Conservation (phyloP, 2,797 vertebrate genomes). For the Triplophysa bombifrons region DNA sequence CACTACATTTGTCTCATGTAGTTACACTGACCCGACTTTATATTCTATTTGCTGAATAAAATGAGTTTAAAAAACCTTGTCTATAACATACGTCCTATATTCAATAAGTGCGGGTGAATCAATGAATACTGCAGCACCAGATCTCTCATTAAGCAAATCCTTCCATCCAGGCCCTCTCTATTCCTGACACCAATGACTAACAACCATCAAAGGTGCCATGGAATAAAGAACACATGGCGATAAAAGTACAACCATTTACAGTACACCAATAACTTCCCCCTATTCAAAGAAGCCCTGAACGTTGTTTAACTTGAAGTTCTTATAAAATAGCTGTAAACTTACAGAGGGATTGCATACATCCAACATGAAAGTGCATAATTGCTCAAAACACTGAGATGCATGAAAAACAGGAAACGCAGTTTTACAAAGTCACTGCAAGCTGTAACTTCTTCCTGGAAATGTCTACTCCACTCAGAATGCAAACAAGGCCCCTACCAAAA, state of each 20-base stretch:
- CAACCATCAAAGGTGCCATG: constrained; percentile 56
- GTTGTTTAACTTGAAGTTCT: not conserved
- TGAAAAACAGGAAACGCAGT: not conserved
- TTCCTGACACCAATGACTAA: constrained; percentile 61
- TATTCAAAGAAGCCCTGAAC: constrained; percentile 67
- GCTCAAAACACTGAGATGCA: not conserved
- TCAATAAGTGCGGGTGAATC: not conserved
- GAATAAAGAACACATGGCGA: constrained; percentile 60
- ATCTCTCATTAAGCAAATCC: constrained; percentile 59
- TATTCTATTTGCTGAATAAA: too few species aligned
- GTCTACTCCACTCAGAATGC: not conserved
- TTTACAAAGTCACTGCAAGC: constrained; percentile 23
- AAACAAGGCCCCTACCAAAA: not conserved
- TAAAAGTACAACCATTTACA: constrained; percentile 67
- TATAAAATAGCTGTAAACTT: not conserved
- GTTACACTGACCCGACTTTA: too few species aligned
- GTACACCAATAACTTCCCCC: constrained; percentile 79
- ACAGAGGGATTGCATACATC: not conserved
- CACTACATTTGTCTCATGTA: too few species aligned
- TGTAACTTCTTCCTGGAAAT: constrained; percentile 18
- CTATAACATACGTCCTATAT: too few species aligned
- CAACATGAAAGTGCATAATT: constrained; percentile 16
- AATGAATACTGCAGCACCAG: constrained; percentile 23
- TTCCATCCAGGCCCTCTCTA: constrained; percentile 61
- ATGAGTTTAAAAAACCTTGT: too few species aligned